Evolutionary conservation across 2,888 invertebrate genomes (phyloP).

Genomic region (Morinoia aosen): DNA sequence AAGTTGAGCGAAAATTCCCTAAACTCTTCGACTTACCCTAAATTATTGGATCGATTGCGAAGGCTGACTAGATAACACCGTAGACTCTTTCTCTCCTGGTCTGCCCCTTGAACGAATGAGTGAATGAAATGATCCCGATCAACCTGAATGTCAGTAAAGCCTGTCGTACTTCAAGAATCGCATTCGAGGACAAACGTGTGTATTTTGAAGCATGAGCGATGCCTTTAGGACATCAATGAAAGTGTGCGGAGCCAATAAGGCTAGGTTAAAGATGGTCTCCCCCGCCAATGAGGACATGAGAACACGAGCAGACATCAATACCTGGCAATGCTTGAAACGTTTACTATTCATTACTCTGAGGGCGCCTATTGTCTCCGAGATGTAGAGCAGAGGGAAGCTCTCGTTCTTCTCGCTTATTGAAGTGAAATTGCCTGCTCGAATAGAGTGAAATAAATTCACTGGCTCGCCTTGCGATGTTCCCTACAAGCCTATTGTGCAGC

Average conservation of each 20-base stretch:
- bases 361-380: neutral
- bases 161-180: neutral
- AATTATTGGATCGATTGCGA: conserved; percentile 41
- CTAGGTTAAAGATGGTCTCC: neutral
- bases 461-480: neutral
- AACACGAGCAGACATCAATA: conserved; percentile 5
- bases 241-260: conserved; percentile 15
- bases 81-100: neutral
- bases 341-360: conserved; percentile 7
- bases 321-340: conserved; percentile 26
- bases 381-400: neutral
- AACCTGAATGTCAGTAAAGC: neutral
- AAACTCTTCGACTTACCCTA: conserved; percentile 40
- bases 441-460: neutral
- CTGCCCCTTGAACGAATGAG: neutral
- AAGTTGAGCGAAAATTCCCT: conserved; percentile 51
- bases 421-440: neutral
- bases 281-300: conserved; percentile 10
- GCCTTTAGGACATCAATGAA: neutral
- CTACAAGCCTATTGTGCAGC: neutral
- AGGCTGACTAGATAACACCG: conserved; percentile 2
- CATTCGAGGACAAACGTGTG: neutral
- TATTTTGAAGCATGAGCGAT: neutral
- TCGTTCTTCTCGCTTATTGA: neutral
- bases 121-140: neutral